Evolutionary conservation across 2,888 invertebrate species (phyloP).

Genomic region (Standfussiana lucernea): DNA sequence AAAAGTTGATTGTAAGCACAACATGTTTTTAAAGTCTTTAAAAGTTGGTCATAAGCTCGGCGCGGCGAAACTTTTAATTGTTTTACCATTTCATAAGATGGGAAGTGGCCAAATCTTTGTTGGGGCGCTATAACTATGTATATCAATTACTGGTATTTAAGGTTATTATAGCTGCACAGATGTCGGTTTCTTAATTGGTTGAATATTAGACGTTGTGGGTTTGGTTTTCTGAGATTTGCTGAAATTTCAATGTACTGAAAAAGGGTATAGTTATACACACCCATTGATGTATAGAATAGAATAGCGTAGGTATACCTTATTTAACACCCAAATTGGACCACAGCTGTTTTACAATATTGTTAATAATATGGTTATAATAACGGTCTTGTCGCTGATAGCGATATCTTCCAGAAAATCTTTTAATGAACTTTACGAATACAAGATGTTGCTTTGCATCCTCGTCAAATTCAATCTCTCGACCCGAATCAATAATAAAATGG

Average conservation of each 20-base stretch:
- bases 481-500: too few species aligned
- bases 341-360: too few species aligned
- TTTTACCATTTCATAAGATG: conserved; percentile 78
- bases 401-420: too few species aligned
- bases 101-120: conserved; percentile 67
- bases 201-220: neutral
- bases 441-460: too few species aligned
- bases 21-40: conserved; percentile 73
- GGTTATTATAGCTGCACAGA: conserved; percentile 4
- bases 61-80: conserved; percentile 77
- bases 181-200: conserved; percentile 15
- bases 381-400: too few species aligned
- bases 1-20: conserved; percentile 61
- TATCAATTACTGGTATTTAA: conserved; percentile 52
- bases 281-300: neutral
- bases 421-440: too few species aligned
- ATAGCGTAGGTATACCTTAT: too few species aligned
- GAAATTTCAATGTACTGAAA: neutral
- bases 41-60: conserved; percentile 66
- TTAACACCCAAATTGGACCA: too few species aligned
- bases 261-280: neutral
- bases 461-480: too few species aligned
- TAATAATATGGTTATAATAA: too few species aligned
- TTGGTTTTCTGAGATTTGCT: neutral
- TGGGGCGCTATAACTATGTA: conserved; percentile 45